Percentiles rank a stretch among this genome's conserved stretches.
phyloP scores from a whole-genome alignment of 2,888 invertebrate species.

The Microctonus brassicae region DNA sequence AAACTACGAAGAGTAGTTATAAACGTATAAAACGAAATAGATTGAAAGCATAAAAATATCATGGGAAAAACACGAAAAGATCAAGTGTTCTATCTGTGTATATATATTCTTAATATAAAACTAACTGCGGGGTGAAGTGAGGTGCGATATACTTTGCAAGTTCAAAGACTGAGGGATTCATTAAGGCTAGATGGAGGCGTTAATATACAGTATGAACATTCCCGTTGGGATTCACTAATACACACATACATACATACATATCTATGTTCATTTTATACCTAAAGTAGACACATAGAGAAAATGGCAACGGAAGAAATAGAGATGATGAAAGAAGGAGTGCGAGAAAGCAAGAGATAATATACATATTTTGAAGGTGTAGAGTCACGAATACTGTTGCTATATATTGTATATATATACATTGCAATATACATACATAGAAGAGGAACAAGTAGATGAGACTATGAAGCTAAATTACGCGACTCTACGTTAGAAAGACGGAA shows the following conservation, averaged over 20 bases:
- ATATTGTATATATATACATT: too few species aligned
- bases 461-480: constrained; percentile 60
- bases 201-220: constrained; percentile 64
- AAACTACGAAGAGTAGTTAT: not conserved
- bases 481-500: constrained; percentile 49
- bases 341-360: constrained; percentile 21
- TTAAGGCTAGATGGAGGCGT: constrained; percentile 66
- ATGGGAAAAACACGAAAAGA: not conserved
- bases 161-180: constrained; percentile 60
- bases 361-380: constrained; percentile 8
- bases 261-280: not conserved
- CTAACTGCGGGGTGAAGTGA: too few species aligned
- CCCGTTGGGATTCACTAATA: constrained; percentile 51
- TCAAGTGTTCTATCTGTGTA: constrained; percentile 8
- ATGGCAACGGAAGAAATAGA: constrained; percentile 32
- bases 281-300: constrained; percentile 1
- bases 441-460: constrained; percentile 51
- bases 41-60: not conserved
- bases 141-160: too few species aligned
- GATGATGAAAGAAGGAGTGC: constrained; percentile 31
- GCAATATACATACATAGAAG: constrained; percentile 39
- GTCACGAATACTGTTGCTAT: constrained; percentile 14
- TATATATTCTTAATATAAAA: too few species aligned
- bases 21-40: not conserved
- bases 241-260: not conserved